Conservation (phyloP, 2,797 vertebrate genomes). For the Enteromius anoplus region DNA sequence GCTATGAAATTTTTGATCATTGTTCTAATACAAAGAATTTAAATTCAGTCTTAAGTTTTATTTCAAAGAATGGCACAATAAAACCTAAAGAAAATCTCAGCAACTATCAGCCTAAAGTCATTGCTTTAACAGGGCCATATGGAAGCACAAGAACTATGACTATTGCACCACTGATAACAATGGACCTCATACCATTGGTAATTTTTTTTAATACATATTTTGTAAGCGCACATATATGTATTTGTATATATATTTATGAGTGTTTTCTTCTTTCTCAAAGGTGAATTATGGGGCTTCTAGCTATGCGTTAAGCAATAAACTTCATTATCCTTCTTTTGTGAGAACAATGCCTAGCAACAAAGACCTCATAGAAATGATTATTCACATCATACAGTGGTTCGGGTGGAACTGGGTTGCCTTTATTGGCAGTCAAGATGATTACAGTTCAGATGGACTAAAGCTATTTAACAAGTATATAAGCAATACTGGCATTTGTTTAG, state of each 20-base stretch:
- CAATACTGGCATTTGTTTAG: constrained; percentile 71
- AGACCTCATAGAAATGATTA: constrained; percentile 73
- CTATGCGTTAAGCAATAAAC: constrained; percentile 67
- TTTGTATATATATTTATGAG: no score
- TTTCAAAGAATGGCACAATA: constrained; percentile 41
- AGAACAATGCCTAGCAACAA: constrained; percentile 77
- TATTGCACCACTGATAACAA: constrained; percentile 69
- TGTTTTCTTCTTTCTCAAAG: constrained; percentile 58
- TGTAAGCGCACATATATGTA: no score
- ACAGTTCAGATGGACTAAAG: constrained; percentile 66
- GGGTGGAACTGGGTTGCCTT: constrained; percentile 83
- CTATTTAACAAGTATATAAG: constrained; percentile 68
- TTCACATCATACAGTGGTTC: constrained; percentile 74
- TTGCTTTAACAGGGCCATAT: constrained; percentile 68
- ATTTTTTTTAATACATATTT: constrained; percentile 1
- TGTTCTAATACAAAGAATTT: constrained; percentile 71
- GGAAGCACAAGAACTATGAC: constrained; percentile 65
- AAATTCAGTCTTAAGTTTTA: constrained; percentile 63
- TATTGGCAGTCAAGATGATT: constrained; percentile 72
- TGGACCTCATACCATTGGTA: constrained; percentile 73
- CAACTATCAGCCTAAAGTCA: constrained; percentile 27
- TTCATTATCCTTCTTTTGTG: constrained; percentile 77
- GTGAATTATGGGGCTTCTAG: constrained; percentile 72
- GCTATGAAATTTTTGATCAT: constrained; percentile 82
- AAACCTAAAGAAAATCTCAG: no score